Evolutionary conservation across 2,888 invertebrate species (phyloP).

Genomic region (Stenodema calcarata): DNA sequence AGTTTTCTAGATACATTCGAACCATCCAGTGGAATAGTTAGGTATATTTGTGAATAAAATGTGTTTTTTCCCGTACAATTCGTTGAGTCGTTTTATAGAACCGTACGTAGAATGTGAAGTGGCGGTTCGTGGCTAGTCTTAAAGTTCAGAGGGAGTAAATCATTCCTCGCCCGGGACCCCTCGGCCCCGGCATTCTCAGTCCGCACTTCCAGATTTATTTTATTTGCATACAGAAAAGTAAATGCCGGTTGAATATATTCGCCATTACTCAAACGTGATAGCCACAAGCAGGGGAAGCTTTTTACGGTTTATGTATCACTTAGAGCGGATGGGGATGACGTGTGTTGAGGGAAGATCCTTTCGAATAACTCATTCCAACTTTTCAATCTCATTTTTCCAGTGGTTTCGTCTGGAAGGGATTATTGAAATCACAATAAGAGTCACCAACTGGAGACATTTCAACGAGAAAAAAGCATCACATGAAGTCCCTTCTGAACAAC

Average conservation of each 20-base stretch:
- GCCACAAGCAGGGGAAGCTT: neutral
- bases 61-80: no score
- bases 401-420: no score
- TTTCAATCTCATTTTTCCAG: neutral
- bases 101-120: neutral
- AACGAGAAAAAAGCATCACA: no score
- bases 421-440: no score
- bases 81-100: no score
- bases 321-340: neutral
- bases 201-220: neutral
- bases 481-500: no score
- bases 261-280: neutral
- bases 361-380: neutral
- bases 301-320: neutral
- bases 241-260: neutral
- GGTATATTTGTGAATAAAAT: no score
- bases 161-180: neutral
- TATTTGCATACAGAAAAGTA: neutral
- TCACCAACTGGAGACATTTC: no score
- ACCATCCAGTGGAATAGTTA: no score
- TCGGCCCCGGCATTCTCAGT: neutral
- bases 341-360: neutral
- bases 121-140: neutral
- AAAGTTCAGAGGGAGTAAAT: neutral
- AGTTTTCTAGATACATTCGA: no score